These are phyloP conservation scores for Drosophila formosana DNA, from an alignment of 2,888 invertebrate species.

Conservation along the genomic window DNA sequence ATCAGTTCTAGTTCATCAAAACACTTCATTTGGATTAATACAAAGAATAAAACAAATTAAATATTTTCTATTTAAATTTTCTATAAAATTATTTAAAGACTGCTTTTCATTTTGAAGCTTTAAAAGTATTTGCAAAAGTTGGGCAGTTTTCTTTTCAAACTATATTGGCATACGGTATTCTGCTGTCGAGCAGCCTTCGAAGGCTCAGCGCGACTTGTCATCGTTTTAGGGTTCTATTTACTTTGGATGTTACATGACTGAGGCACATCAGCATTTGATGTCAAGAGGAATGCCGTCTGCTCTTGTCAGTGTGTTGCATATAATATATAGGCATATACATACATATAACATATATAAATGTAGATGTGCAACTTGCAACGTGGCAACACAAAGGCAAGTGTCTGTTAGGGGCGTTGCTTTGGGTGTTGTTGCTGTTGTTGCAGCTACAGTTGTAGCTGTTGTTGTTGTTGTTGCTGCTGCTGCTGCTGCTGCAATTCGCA, in stretches of 20 bases:
- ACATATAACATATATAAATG: neutral
- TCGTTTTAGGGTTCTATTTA: constrained; percentile 19
- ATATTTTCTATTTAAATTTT: too few species aligned
- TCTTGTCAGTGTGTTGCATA: constrained; percentile 6
- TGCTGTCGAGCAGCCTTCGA: neutral
- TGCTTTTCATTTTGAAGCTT: too few species aligned
- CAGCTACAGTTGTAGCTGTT: constrained; percentile 16
- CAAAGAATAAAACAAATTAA: too few species aligned
- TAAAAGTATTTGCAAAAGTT: too few species aligned
- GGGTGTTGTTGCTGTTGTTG: constrained; percentile 36
- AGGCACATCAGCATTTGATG: constrained; percentile 29
- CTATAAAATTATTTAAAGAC: too few species aligned
- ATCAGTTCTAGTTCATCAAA: too few species aligned
- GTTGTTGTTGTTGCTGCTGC: constrained; percentile 15
- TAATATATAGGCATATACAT: neutral
- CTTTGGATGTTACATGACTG: constrained; percentile 18
- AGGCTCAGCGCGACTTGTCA: constrained; percentile 7
- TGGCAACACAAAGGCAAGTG: constrained; percentile 61
- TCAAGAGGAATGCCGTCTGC: constrained; percentile 33
- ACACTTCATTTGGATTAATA: too few species aligned
- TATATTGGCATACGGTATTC: neutral
- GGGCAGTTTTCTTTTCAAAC: too few species aligned
- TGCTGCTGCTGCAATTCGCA: constrained; percentile 46
- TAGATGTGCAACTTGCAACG: constrained; percentile 23
- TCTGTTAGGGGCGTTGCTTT: constrained; percentile 71